phyloP scores from a whole-genome alignment of 1,140 invertebrate genomes.

The Drosophila parvula region DNA sequence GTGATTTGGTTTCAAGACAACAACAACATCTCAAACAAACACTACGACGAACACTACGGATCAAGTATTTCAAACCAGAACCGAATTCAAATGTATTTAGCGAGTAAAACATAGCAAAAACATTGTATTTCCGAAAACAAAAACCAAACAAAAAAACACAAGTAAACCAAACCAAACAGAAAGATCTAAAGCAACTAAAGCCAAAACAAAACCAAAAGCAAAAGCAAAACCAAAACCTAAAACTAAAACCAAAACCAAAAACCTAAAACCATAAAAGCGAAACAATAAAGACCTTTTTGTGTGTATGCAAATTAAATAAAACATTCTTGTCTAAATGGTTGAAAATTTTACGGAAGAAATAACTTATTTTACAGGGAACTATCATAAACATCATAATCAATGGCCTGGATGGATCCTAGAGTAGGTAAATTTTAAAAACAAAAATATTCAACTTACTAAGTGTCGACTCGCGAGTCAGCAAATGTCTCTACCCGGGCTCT shows the following conservation, averaged over 20 bases:
- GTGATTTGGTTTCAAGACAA: constrained; percentile 73
- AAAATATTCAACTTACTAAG: no score
- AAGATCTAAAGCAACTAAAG: constrained; percentile 36
- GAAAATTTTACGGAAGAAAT: neutral
- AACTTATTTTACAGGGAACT: neutral
- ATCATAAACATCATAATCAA: no score
- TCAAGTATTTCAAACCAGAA: constrained; percentile 27
- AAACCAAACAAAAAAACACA: constrained; percentile 34
- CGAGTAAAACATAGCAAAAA: constrained; percentile 23
- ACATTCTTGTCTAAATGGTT: neutral
- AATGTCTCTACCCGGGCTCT: no score
- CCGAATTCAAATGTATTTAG: constrained; percentile 49
- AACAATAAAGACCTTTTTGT: constrained; percentile 78
- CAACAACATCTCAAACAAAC: constrained; percentile 31
- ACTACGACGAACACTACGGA: constrained; percentile 17
- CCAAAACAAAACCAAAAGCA: no score
- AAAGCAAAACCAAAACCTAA: constrained; percentile 14
- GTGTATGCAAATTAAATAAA: constrained; percentile 67
- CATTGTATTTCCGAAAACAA: constrained; percentile 44
- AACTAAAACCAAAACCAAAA: constrained; percentile 27
- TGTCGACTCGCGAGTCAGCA: no score
- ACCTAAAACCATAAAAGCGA: constrained; percentile 47
- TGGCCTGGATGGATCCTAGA: no score
- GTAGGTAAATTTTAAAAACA: no score
- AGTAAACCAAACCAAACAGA: constrained; percentile 54